Percentiles rank a stretch among this genome's conserved stretches.
Conservation (phyloP, 2,888 invertebrate species). For the Harpalus rufipes region DNA sequence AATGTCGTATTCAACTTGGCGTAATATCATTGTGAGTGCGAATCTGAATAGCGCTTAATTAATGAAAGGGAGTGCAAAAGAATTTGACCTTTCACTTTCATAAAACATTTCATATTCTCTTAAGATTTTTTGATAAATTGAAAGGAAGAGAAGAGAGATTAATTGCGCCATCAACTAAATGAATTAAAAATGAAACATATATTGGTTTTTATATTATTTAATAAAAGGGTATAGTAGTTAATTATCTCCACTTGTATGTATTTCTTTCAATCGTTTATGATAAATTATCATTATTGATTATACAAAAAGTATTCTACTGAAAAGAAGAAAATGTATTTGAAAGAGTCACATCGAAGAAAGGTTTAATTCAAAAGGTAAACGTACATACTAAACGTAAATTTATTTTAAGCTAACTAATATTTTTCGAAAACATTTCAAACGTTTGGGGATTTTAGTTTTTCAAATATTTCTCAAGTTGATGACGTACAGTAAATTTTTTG, state of each 20-base stretch:
- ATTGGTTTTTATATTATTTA: conserved; percentile 2
- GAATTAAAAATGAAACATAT: background rate
- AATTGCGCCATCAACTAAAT: background rate
- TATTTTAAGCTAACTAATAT: too few relatives aligned
- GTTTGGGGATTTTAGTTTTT: too few relatives aligned
- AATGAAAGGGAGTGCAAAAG: conserved; percentile 23
- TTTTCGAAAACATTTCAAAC: too few relatives aligned
- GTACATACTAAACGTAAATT: too few relatives aligned
- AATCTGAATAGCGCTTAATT: conserved; percentile 46
- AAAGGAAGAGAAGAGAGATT: background rate
- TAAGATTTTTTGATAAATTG: background rate
- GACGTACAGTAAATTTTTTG: too few relatives aligned
- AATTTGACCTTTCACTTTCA: conserved; percentile 25
- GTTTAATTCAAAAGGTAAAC: too few relatives aligned
- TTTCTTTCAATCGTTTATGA: background rate
- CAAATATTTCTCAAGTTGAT: too few relatives aligned
- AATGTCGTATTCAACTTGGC: conserved; percentile 14
- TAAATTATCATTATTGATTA: background rate
- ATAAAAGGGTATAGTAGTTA: background rate
- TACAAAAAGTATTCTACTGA: background rate
- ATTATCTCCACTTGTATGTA: background rate
- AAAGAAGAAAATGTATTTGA: too few relatives aligned
- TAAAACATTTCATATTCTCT: conserved; percentile 3
- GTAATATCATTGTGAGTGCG: conserved; percentile 37
- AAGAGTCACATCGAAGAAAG: too few relatives aligned